A percentile compares a stretch with the other conserved stretches of the same genome.
These are phyloP conservation scores for Brachypodius melanocephalos DNA, from an alignment of 2,113 vertebrate species.

Conservation along the genomic window DNA sequence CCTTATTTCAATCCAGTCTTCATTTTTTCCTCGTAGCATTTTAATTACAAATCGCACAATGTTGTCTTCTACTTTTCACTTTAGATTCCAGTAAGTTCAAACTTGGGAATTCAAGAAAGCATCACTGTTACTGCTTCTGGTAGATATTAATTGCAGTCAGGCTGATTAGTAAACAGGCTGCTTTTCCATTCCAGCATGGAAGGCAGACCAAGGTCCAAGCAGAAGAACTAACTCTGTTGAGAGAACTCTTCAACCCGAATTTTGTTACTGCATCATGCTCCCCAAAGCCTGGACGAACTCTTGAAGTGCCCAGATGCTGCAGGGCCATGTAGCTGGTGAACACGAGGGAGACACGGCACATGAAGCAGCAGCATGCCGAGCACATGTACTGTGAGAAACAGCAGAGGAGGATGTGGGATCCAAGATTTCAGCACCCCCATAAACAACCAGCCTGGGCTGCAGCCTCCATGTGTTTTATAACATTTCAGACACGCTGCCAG, in stretches of 20 bases:
- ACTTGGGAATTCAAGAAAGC: not conserved
- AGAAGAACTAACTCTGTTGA: not conserved
- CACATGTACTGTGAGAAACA: not conserved
- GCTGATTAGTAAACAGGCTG: not conserved
- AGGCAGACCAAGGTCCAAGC: not conserved
- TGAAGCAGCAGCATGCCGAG: not conserved
- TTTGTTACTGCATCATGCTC: not conserved
- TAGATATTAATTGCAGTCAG: fast-evolving
- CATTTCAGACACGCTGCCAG: not conserved
- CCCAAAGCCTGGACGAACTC: not conserved
- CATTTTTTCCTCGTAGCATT: not conserved
- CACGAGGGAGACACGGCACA: fast-evolving
- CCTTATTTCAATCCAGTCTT: not conserved
- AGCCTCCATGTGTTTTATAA: not conserved
- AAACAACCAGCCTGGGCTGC: not conserved
- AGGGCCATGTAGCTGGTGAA: not conserved
- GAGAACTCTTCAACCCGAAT: not conserved
- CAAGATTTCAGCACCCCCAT: not conserved
- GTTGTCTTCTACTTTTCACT: not conserved
- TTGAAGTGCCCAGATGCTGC: too few species aligned
- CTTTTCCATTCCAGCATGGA: not conserved
- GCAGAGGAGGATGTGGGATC: not conserved
- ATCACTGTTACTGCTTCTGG: not conserved
- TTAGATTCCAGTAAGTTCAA: not conserved
- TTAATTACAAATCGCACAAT: not conserved